Evolutionary conservation across 2,797 vertebrate species (phyloP), one percentile per base, ranked within the genome.

Genomic region (Enteromius treurensis): DNA sequence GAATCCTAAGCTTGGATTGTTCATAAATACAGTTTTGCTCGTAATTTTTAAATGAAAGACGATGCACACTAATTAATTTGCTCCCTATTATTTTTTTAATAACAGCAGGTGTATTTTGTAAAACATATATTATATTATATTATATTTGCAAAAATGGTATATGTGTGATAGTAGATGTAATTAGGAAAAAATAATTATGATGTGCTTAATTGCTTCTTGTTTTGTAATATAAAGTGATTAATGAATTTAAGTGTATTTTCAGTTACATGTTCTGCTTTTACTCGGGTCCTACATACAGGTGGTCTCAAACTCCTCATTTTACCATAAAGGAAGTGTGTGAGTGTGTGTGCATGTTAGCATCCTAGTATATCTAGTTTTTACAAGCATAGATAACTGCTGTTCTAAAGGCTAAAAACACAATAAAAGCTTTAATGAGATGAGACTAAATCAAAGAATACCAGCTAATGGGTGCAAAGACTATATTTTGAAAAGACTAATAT

Each of bases 21-120:
- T 40, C 37, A 21, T 23, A 9, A 34, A 29, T 14, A 37, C 77
- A 5, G 26, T 68, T 67, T 65, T 19, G n/a, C 42, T 79, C 42
- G 34, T 55, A 6, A 11, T 77, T 45, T 26, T 55, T 7, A 2
- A 45, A 64, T 47, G 6, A 78, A 17, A 65, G 40, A 65, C 42
- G 65, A 23, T 32, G 7, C 49, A 26, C 32, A 64, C n/a, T 17
- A 79, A 81, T 37, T 40, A 1, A 81, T 65, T 51, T 49, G 19
- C 29, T 81, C 26, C 21, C 21, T 73, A n/a, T 62, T 60, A 49
- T 47, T 55, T 64, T 76, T 76, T 26, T 65, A 82, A 42, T 26
- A 75, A 67, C 60, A 42, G 45, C 70, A 82, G 34, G 4, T 65
- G 62, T 67, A 68, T 82, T 70, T 70, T 80, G 37, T 79, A 45